Evolutionary conservation across 2,113 vertebrate genomes (phyloP).

Genomic region (Syrrhaptes paradoxus): DNA sequence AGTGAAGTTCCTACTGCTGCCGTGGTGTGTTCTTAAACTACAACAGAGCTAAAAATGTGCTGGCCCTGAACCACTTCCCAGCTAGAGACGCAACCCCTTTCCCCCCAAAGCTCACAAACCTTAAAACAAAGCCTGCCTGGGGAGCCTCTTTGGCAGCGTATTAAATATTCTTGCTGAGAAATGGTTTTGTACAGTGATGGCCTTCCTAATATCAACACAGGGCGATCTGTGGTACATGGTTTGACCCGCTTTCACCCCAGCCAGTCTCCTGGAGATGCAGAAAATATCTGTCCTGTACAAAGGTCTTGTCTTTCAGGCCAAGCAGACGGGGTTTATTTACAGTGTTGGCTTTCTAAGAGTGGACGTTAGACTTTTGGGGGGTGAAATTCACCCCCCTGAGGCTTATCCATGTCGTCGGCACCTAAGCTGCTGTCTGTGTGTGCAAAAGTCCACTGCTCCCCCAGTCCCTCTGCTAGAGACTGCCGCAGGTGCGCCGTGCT

Average conservation of each 20-base stretch:
- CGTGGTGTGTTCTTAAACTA: neutral
- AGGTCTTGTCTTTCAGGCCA: neutral
- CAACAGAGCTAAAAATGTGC: neutral
- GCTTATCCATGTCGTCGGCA: neutral
- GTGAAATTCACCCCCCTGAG: neutral
- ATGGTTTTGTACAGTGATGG: conserved; percentile 16
- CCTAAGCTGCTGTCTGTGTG: neutral
- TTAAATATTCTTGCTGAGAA: conserved; percentile 35
- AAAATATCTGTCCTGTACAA: conserved; percentile 1
- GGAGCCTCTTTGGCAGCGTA: neutral
- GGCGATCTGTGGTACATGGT: conserved; percentile 11
- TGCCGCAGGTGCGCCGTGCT: neutral
- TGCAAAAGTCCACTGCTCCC: neutral
- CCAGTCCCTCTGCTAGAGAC: neutral
- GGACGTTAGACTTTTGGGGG: neutral
- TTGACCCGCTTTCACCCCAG: conserved; percentile 48
- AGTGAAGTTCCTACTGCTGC: neutral
- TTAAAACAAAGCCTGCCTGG: conserved; percentile 51
- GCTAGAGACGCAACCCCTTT: neutral
- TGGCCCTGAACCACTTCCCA: neutral
- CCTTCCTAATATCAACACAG: conserved; percentile 29
- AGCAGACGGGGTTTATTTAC: neutral
- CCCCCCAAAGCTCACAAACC: neutral
- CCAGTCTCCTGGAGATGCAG: conserved; percentile 10
- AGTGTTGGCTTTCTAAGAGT: neutral